Base-by-base conservation (phyloP, 2,888 invertebrate species). In the Helobdella robusta region DNA sequence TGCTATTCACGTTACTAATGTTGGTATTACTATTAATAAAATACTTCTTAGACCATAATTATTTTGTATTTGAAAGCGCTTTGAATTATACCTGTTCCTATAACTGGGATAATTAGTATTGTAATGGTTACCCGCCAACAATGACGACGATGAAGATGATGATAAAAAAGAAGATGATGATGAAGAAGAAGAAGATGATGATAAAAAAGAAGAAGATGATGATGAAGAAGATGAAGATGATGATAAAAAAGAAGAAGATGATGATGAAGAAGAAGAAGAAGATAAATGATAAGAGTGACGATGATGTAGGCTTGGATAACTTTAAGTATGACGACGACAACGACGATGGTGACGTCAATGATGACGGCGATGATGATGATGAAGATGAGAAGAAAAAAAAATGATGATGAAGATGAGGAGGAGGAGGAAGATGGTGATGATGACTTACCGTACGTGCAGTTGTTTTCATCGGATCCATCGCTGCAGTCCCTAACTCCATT, bases 391-490 rank as follows among this genome's bases (percentile, higher is more conserved):
- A 28, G 15, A n/a, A 46, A 32, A 59, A 23, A 59, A n/a, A 59
- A 52, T 8, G 20, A 52, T 15, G 15, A 40, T 11, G 15, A 40
- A 18, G 15, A n/a, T n/a, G n/a, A n/a, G n/a, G n/a, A n/a, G n/a
- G n/a, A n/a, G n/a, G n/a, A n/a, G n/a, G n/a, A n/a, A 40, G 15
- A 40, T 15, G 40, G 15, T 15, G 40, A 52, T 18, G 20, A 52
- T 18, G 11, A 58, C 28, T 34, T 23, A 60, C 65, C 65, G 23
- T 20, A 59, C 15, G n/a, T 4, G 30, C 65, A 65, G 34, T 52
- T 30, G 5, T 30, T 1, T 60, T 65, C 65, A 23, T 65, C 65
- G 4, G 60, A 60, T n/a, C 60, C 52, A 52, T 65, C 65, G n/a
- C 15, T n/a, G 48, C 65, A 65, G 23, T 65, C 65, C 5, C 50